Evolutionary conservation across 2,797 vertebrate genomes (phyloP).

Genomic region (Hippopotamyrus pictus): DNA sequence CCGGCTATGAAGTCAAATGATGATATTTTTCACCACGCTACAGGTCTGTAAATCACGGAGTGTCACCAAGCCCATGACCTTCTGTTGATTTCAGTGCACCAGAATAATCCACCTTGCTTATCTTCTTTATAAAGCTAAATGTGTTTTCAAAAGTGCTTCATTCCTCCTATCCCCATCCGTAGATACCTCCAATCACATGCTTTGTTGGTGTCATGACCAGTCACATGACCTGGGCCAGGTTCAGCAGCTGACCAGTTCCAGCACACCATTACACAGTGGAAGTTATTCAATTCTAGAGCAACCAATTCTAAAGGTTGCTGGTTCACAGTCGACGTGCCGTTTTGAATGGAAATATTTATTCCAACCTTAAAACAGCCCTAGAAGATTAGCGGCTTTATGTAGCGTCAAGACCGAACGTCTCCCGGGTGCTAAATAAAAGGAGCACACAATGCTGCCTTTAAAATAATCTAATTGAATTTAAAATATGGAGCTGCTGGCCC

Average conservation of each 20-base stretch:
- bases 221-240: not conserved
- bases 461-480: constrained; percentile 4
- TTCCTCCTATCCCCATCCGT: not conserved
- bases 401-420: not conserved
- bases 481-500: not conserved
- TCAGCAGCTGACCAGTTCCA: not conserved
- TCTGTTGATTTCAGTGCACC: not conserved
- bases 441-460: not conserved
- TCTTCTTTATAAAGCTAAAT: not conserved
- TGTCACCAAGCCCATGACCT: not conserved
- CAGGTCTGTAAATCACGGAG: not conserved
- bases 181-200: not conserved
- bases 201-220: not conserved
- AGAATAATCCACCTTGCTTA: not conserved
- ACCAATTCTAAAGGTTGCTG: not conserved
- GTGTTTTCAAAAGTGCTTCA: not conserved
- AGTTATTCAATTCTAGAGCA: too few species aligned
- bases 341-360: not conserved
- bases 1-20: not conserved
- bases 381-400: not conserved
- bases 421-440: not conserved
- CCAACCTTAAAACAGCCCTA: not conserved
- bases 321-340: not conserved
- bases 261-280: not conserved
- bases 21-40: not conserved